Evolutionary conservation across 2,888 invertebrate genomes (phyloP), one percentile per base, ranked within the genome.

Genomic region (Escarpia spicata): DNA sequence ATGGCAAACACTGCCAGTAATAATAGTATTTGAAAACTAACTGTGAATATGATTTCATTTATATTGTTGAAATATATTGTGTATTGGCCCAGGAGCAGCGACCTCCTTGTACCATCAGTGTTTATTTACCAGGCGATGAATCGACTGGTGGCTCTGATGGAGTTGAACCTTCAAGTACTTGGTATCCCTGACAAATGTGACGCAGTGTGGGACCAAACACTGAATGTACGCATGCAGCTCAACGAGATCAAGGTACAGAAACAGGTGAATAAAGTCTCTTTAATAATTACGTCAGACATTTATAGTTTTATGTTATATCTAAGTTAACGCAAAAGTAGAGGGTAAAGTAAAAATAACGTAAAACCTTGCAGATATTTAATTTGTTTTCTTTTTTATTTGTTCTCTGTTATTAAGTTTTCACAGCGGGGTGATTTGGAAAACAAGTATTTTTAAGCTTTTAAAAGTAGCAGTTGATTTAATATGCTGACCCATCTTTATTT

Each of bases 121-220:
- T 75, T 26, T 75, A 75, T 75, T 75, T 26, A n/a, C 75, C 75
- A 75, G 75, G 75, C 75, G n/a, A 19, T 75, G 75, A 26, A 6
- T n/a, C 75, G 75, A 75, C 75, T 75, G 26, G 26, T 6, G 6
- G 75, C 75, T 26, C 75, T 75, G 19, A 75, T 92, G 92, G 92
- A 92, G 89, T 75, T 92, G 43, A 37, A 92, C 37, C 37, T 92
- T 12, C 60, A 58, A 43, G 92, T 92, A n/a, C 89, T 92, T 43
- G 92, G 89, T 37, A 75, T n/a, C 89, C 43, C 31, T n/a, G 52
- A 37, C 60, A 6, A 37, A 12, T 58, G 60, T 58, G 92, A 58
- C 31, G 31, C 31, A 19, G 92, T 92, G 15, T 92, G 92, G 92
- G 92, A 92, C 60, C 60, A 58, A 31, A 58, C 75, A n/a, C 15